phyloP scores from a whole-genome alignment of 2,888 invertebrate species.

The Metalampra italica region DNA sequence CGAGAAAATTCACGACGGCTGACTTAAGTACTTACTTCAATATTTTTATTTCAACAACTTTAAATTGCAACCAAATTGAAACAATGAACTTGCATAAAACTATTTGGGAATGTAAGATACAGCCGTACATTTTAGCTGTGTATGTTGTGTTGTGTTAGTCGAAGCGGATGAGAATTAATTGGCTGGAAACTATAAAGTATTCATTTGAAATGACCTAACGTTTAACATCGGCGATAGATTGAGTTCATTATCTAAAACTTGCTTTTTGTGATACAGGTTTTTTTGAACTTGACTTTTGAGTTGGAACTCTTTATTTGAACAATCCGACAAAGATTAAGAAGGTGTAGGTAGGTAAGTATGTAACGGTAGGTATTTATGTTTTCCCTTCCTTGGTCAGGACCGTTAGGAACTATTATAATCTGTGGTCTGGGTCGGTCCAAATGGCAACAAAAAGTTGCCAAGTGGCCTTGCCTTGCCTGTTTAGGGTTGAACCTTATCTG shows the following conservation, averaged over 20 bases:
- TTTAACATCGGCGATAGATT: not conserved
- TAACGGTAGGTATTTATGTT: too few species aligned
- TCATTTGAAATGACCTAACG: not conserved
- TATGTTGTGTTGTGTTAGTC: conserved; percentile 26
- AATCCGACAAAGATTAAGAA: too few species aligned
- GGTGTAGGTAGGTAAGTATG: too few species aligned
- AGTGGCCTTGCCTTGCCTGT: too few species aligned
- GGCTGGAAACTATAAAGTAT: conserved; percentile 21
- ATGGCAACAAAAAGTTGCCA: too few species aligned
- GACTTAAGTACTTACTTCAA: too few species aligned
- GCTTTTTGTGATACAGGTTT: not conserved
- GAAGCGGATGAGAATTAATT: conserved; percentile 23
- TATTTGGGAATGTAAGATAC: conserved; percentile 10
- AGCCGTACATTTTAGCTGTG: conserved; percentile 18
- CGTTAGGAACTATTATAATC: too few species aligned
- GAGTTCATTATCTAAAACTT: not conserved
- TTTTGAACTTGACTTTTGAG: not conserved
- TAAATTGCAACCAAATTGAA: not conserved
- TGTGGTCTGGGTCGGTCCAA: too few species aligned
- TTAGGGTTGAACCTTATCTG: too few species aligned
- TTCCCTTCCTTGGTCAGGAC: too few species aligned
- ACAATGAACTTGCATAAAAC: not conserved
- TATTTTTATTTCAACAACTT: not conserved
- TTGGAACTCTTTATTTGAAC: too few species aligned
- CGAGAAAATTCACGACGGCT: too few species aligned